Base-by-base conservation (phyloP, 1,140 invertebrate species). In the Temnothorax nylanderi region DNA sequence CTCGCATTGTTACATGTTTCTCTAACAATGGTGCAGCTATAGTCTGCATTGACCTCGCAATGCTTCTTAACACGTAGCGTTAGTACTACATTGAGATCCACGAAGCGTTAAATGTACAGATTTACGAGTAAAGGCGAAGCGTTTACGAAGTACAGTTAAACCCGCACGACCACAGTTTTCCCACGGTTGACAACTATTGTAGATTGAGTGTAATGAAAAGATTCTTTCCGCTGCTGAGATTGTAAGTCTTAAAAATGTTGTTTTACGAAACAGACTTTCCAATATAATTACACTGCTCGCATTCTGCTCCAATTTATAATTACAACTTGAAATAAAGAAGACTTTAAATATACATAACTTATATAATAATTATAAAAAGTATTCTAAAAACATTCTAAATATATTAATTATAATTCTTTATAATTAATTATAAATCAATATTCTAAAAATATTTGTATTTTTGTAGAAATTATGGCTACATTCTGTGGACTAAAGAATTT, bases 71-170 rank as follows among this genome's bases (percentile, higher is more conserved):
- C 51, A 75, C 41, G n/a, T 84, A 75, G 26, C 32, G 69, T 82
- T 60, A 6, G 41, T 74, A 62, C 26, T 74, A 11, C 41, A 60
- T 74, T 47, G 51, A 74, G 32, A 74, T 49, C n/a, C 26, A 11
- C 41, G 51, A 71, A 74, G 67, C 69, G 65, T 84, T 74, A 84
- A 84, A 84, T 67, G 41, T 47, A 60, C 41, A 60, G 80, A 84
- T 84, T 84, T 84, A 84, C 54, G 80, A 49, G 41, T 60, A 47
- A 41, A 74, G 41, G 54, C 67, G 26, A 74, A 60, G 54, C 67
- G 58, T 84, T 84, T 74, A 49, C 69, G 69, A 84, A 49, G 41
- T 26, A 26, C 54, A 44, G 49, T 81, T 71, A 71, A 47, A 84
- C 41, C 54, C 34, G 26, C 26, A 26, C 13, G n/a, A 16, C 41